Conservation (phyloP, 2,113 vertebrate genomes). For the Grantiella picta region DNA sequence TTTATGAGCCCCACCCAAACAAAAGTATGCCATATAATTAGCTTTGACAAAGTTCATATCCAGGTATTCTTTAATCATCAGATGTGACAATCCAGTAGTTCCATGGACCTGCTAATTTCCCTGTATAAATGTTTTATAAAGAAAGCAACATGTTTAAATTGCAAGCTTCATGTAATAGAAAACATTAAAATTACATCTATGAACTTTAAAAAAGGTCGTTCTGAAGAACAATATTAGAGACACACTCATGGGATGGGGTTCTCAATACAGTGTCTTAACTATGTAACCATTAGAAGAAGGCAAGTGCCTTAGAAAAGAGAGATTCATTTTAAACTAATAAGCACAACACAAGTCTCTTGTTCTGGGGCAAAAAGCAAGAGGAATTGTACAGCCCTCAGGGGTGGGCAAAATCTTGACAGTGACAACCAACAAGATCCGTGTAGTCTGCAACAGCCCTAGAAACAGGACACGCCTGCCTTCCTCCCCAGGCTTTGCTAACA, state of each 20-base stretch:
- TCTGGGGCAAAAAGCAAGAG: background rate
- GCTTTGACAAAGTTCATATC: background rate
- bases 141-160: background rate
- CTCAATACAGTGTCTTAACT: background rate
- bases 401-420: background rate
- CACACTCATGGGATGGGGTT: background rate
- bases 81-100: background rate
- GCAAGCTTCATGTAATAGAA: background rate
- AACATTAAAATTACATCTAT: background rate
- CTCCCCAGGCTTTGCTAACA: background rate
- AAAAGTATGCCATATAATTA: background rate
- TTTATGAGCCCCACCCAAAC: background rate
- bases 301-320: background rate
- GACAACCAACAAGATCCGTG: background rate
- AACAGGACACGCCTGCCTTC: background rate
- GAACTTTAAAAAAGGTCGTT: background rate
- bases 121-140: background rate
- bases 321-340: background rate
- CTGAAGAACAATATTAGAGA: background rate
- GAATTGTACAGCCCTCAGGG: background rate
- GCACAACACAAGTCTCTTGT: background rate
- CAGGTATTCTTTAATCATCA: constrained; percentile 8
- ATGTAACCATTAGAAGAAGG: background rate
- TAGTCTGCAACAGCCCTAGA: background rate
- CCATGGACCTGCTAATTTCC: background rate